Conservation (phyloP, 2,113 vertebrate species). For the Tragelaphus scriptus region DNA sequence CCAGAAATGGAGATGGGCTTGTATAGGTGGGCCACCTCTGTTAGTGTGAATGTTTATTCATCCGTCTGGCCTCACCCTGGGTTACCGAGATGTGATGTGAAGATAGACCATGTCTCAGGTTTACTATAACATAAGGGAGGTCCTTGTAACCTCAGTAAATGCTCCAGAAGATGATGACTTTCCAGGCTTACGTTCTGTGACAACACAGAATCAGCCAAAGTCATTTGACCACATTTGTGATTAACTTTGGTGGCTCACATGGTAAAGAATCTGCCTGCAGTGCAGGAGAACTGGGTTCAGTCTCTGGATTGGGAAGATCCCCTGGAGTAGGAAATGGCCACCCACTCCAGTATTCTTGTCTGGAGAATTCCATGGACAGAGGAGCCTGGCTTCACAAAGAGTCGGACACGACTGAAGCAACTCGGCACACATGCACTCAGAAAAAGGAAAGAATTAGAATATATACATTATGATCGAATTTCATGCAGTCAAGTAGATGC, state of each 20-base stretch:
- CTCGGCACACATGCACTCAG: neutral
- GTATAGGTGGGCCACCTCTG: neutral
- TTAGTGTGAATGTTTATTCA: neutral
- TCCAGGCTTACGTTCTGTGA: neutral
- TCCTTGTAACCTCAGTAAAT: neutral
- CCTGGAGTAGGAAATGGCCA: neutral
- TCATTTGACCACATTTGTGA: neutral
- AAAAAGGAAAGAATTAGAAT: neutral
- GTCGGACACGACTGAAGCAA: neutral
- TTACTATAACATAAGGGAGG: neutral
- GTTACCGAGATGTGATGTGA: accelerated
- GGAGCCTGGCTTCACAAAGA: neutral
- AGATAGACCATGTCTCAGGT: neutral
- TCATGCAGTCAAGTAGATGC: neutral
- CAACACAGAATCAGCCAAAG: neutral
- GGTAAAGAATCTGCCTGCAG: neutral
- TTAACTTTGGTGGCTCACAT: neutral
- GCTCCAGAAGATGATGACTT: neutral
- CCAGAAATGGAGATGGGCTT: neutral
- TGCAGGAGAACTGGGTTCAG: neutral
- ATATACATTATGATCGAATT: neutral
- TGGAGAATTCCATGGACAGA: neutral
- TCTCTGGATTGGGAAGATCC: neutral
- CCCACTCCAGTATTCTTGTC: neutral
- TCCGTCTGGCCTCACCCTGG: neutral